Conservation (phyloP, 2,797 vertebrate species). For the Coccyzus lansbergi region DNA sequence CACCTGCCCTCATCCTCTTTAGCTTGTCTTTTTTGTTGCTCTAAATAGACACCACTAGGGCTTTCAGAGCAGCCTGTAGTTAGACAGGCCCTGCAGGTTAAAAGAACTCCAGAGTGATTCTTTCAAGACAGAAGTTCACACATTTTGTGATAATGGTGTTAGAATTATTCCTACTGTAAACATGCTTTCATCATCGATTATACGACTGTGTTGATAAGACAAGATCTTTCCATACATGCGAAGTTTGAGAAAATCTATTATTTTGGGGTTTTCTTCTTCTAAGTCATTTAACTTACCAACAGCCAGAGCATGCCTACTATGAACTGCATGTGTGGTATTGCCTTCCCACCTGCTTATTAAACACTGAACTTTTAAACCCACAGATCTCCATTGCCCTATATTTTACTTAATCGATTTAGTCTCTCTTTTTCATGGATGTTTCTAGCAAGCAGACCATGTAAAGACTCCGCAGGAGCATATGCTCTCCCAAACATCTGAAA, state of each 20-base stretch:
- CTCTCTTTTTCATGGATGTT: constrained; percentile 30
- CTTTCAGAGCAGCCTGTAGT: not conserved
- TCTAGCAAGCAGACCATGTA: constrained; percentile 49
- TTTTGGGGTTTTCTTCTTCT: not conserved
- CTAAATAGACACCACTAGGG: not conserved
- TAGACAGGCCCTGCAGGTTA: not conserved
- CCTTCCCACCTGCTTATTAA: constrained; percentile 40
- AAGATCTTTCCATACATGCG: not conserved
- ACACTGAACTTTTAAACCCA: constrained; percentile 56
- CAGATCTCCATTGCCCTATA: not conserved
- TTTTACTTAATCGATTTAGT: constrained; percentile 35
- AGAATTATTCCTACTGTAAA: not conserved
- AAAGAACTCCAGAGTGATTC: constrained; percentile 5
- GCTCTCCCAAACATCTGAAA: constrained; percentile 46
- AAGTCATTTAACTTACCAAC: not conserved
- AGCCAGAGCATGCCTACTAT: not conserved
- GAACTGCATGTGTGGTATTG: not conserved
- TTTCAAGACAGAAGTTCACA: not conserved
- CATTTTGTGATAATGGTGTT: not conserved
- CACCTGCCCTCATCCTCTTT: not conserved
- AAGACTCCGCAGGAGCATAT: not conserved
- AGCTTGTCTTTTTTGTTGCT: not conserved
- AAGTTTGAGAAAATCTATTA: not conserved
- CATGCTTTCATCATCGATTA: not conserved
- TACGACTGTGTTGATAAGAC: not conserved